phyloP scores from a whole-genome alignment of 2,797 vertebrate species.

The Nothura maculosa region DNA sequence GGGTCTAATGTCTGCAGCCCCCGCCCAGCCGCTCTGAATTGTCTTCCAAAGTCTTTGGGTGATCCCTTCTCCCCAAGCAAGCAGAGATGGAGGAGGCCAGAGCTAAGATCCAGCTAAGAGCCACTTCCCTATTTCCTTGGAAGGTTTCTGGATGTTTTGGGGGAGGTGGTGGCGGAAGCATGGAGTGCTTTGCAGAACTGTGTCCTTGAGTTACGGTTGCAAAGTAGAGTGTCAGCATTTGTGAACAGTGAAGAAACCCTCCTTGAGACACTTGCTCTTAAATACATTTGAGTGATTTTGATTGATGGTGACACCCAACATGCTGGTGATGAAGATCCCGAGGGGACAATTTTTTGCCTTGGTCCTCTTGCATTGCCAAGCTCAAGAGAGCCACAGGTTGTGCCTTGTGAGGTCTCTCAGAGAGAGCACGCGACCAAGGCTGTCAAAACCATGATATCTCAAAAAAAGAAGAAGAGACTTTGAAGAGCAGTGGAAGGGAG shows the following conservation, averaged over 20 bases:
- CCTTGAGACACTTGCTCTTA: not conserved
- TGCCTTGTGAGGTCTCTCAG: fast-evolving
- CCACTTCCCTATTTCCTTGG: not conserved
- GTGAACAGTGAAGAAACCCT: not conserved
- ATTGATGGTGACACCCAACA: not conserved
- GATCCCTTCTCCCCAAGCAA: not conserved
- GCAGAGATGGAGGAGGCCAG: not conserved
- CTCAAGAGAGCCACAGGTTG: not conserved
- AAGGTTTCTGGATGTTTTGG: not conserved
- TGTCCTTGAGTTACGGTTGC: not conserved
- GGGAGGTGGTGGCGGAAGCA: not conserved
- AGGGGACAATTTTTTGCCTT: not conserved
- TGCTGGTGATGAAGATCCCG: fast-evolving
- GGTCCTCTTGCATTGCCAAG: no score
- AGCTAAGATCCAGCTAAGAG: not conserved
- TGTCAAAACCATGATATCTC: fast-evolving
- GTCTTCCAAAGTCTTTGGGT: not conserved
- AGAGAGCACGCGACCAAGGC: fast-evolving
- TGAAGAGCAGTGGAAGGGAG: not conserved
- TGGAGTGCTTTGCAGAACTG: fast-evolving
- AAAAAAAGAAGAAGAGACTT: not conserved
- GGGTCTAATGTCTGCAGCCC: not conserved
- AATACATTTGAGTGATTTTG: not conserved
- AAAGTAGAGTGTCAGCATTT: not conserved
- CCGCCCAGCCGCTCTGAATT: not conserved